phyloP scores from a whole-genome alignment of 2,797 vertebrate species.

The Melanotaenia parkinsoni region DNA sequence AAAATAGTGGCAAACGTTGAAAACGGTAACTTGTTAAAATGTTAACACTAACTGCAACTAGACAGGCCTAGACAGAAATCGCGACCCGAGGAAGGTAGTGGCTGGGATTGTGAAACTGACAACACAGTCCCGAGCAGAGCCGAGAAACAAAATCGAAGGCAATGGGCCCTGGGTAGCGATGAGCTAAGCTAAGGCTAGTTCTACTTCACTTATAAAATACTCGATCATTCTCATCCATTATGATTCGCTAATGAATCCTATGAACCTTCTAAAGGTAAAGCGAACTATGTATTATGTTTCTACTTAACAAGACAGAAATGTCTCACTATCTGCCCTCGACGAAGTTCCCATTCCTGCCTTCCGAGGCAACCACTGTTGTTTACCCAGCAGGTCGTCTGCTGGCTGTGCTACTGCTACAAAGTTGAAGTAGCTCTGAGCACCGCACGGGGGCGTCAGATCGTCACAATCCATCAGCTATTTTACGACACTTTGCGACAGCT shows the following conservation, averaged over 20 bases:
- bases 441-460: slow-evolving; percentile 53
- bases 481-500: slow-evolving; percentile 72
- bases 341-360: slow-evolving; percentile 85
- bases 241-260: slow-evolving; percentile 4
- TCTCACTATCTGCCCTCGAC: slow-evolving; percentile 76
- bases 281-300: slow-evolving; percentile 12
- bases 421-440: background rate
- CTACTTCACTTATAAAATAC: slow-evolving; percentile 64
- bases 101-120: slow-evolving; percentile 77
- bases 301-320: slow-evolving; percentile 49
- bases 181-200: slow-evolving; percentile 79
- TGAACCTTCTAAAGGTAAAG: background rate
- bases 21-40: slow-evolving; percentile 14
- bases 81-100: slow-evolving; percentile 56
- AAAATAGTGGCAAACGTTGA: slow-evolving; percentile 28
- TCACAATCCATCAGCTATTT: background rate
- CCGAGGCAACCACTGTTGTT: slow-evolving; percentile 81
- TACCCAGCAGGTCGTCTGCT: slow-evolving; percentile 78
- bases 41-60: slow-evolving; percentile 20
- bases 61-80: slow-evolving; percentile 56
- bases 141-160: slow-evolving; percentile 69
- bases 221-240: slow-evolving; percentile 52
- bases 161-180: slow-evolving; percentile 72
- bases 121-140: slow-evolving; percentile 76
- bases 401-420: slow-evolving; percentile 58